Evolutionary conservation across 2,888 invertebrate genomes (phyloP).

Genomic region (Aleiodes testaceus): DNA sequence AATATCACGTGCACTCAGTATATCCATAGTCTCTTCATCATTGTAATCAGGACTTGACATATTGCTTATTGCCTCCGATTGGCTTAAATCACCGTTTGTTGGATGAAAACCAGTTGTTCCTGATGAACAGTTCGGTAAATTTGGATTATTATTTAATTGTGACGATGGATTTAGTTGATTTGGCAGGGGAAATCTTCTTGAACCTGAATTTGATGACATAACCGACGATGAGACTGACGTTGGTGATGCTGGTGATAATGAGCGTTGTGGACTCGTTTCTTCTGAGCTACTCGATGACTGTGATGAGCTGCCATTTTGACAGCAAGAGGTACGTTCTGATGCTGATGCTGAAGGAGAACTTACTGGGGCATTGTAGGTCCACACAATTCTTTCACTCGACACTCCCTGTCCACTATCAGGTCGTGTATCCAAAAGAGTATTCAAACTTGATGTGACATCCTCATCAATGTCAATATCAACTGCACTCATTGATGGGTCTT

Average conservation of each 20-base stretch:
- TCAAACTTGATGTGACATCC: constrained; percentile 93
- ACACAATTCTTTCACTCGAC: constrained; percentile 82
- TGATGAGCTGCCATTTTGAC: constrained; percentile 77
- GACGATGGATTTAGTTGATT: constrained; percentile 56
- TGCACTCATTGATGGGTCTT: constrained; percentile 85
- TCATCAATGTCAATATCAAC: constrained; percentile 95
- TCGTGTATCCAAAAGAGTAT: constrained; percentile 89
- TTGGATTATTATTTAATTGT: constrained; percentile 40
- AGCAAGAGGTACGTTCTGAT: constrained; percentile 75
- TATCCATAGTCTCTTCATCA: constrained; percentile 88
- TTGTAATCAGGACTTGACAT: constrained; percentile 93
- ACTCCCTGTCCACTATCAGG: constrained; percentile 77
- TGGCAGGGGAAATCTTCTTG: constrained; percentile 77
- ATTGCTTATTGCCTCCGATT: constrained; percentile 90
- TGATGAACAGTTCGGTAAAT: constrained; percentile 45
- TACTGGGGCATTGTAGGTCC: constrained; percentile 94
- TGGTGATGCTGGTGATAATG: constrained; percentile 85
- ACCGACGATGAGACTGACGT: constrained; percentile 91
- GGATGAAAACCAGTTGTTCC: constrained; percentile 58
- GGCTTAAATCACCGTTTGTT: constrained; percentile 82
- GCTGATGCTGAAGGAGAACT: constrained; percentile 75
- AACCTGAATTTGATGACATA: constrained; percentile 85
- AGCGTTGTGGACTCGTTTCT: constrained; percentile 74
- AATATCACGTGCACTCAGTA: constrained; percentile 84
- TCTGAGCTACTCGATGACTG: constrained; percentile 72